Percentiles rank a stretch among this genome's conserved stretches.
Evolutionary conservation across 2,888 invertebrate genomes (phyloP).

Genomic region (Gymnocheta viridis): DNA sequence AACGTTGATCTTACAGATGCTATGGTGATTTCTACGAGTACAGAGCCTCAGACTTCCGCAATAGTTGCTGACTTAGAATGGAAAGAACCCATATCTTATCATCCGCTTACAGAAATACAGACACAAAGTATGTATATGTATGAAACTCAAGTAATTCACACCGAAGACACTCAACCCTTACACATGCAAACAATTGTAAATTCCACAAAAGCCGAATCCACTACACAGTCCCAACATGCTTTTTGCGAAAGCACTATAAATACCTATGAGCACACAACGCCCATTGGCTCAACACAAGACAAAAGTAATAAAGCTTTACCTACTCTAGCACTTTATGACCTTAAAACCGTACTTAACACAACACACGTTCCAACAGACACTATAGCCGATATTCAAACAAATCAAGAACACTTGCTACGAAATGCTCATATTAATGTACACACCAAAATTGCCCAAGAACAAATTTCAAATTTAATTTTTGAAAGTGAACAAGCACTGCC

Average conservation of each 20-base stretch:
- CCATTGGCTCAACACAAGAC: neutral
- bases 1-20: slow-evolving; percentile 62
- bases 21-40: slow-evolving; percentile 69
- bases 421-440: slow-evolving; percentile 28
- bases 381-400: neutral
- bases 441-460: slow-evolving; percentile 32
- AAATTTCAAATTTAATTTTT: slow-evolving; percentile 3
- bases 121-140: slow-evolving; percentile 76
- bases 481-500: slow-evolving; percentile 34
- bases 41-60: slow-evolving; percentile 71
- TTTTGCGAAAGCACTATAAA: slow-evolving; percentile 37
- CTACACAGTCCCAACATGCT: slow-evolving; percentile 27
- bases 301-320: neutral
- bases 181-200: slow-evolving; percentile 18
- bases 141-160: slow-evolving; percentile 67
- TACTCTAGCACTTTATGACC: neutral
- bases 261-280: slow-evolving; percentile 34
- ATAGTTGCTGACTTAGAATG: slow-evolving; percentile 67
- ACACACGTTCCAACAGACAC: slow-evolving; percentile 21
- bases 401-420: neutral
- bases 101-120: slow-evolving; percentile 59
- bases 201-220: neutral
- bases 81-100: slow-evolving; percentile 70
- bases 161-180: slow-evolving; percentile 48
- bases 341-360: slow-evolving; percentile 24